Percentiles rank a stretch among this genome's conserved stretches.
Conservation (phyloP, 2,113 vertebrate species). For the Ondatra zibethicus region DNA sequence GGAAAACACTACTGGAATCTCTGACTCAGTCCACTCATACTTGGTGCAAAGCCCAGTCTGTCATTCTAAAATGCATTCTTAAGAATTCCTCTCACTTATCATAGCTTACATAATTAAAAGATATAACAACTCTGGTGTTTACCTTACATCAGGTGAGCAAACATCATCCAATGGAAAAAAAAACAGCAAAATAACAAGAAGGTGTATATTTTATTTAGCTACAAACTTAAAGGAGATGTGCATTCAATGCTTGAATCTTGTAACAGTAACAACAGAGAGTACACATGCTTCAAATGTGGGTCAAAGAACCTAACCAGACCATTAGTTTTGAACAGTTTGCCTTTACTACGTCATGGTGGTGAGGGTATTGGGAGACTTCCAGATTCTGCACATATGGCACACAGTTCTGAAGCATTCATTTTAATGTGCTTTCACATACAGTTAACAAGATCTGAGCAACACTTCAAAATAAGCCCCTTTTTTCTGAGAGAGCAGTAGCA, state of each 20-base stretch:
- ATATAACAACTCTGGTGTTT: not conserved
- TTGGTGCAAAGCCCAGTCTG: too few species aligned
- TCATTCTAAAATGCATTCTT: not conserved
- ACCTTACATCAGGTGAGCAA: not conserved
- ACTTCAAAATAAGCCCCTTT: not conserved
- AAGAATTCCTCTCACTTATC: not conserved
- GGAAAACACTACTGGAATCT: not conserved
- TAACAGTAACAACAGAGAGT: not conserved
- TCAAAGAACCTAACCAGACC: not conserved
- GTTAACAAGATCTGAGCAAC: not conserved
- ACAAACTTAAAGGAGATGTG: not conserved
- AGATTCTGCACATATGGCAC: not conserved
- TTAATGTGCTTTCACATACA: not conserved
- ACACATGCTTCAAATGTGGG: not conserved
- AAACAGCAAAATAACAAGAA: not conserved
- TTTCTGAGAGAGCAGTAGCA: accelerated
- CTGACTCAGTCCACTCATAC: too few species aligned
- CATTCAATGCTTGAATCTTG: not conserved
- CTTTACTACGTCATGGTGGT: accelerated
- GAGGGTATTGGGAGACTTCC: not conserved
- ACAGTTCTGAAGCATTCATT: not conserved
- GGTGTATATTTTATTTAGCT: not conserved
- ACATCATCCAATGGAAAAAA: not conserved
- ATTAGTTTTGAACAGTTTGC: not conserved
- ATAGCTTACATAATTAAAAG: not conserved